A percentile compares a stretch with the other conserved stretches of the same genome.
Evolutionary conservation across 2,797 vertebrate genomes (phyloP).

Genomic region (Hydrophis major): DNA sequence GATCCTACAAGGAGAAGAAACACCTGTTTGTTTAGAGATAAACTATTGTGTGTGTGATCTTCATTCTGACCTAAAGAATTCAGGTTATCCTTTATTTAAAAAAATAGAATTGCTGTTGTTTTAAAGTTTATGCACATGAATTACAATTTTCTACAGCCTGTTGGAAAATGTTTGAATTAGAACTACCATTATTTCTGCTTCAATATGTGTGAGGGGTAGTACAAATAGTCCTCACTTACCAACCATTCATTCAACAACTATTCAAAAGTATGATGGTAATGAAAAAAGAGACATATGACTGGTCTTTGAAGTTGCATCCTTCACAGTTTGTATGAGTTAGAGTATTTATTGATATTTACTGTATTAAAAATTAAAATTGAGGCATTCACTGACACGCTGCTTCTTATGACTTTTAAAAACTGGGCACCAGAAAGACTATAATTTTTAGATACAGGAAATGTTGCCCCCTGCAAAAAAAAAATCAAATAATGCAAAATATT

Average conservation of each 20-base stretch:
- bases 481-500: too few species aligned
- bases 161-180: background rate
- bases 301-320: background rate
- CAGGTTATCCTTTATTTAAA: background rate
- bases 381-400: too few species aligned
- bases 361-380: too few species aligned
- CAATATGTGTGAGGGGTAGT: background rate
- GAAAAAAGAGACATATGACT: background rate
- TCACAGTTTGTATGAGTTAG: too few species aligned
- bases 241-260: background rate
- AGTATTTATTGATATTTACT: too few species aligned
- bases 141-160: background rate
- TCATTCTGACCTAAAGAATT: background rate
- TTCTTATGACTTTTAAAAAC: too few species aligned
- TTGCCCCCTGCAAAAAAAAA: too few species aligned
- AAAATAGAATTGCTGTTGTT: background rate
- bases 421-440: too few species aligned
- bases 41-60: background rate
- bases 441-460: too few species aligned
- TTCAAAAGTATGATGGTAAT: background rate
- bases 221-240: background rate
- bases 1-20: background rate
- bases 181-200: background rate
- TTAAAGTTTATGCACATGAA: background rate
- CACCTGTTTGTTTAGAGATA: background rate